Percentiles rank a stretch among this genome's conserved stretches.
Conservation (phyloP, 2,888 invertebrate genomes). For the Zootermopsis nevadensis region DNA sequence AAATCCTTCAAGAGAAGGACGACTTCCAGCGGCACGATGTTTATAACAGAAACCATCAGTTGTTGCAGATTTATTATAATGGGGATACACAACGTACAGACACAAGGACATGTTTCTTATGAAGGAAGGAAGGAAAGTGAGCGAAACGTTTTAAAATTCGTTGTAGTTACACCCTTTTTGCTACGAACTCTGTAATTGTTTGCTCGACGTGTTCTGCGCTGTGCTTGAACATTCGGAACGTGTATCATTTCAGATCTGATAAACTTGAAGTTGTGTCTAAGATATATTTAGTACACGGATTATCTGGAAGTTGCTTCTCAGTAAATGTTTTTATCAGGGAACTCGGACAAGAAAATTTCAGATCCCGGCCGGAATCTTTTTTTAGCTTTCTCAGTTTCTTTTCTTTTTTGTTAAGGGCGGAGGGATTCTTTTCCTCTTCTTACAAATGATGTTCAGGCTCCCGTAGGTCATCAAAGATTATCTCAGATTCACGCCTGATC, state of each 20-base stretch:
- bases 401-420: not conserved
- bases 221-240: too few species aligned
- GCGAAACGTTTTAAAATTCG: too few species aligned
- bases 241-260: not conserved
- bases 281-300: not conserved
- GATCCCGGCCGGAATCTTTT: conserved; percentile 16
- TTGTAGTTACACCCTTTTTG: too few species aligned
- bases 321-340: not conserved
- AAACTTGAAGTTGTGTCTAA: not conserved
- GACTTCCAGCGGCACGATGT: too few species aligned
- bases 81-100: too few species aligned
- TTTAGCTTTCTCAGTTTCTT: not conserved
- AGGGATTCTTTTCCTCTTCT: not conserved
- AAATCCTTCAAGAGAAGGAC: too few species aligned
- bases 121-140: too few species aligned
- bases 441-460: conserved; percentile 32
- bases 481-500: conserved; percentile 34
- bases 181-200: too few species aligned
- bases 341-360: not conserved
- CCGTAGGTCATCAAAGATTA: conserved; percentile 42
- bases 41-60: too few species aligned
- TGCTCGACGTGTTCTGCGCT: too few species aligned
- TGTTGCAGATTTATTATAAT: too few species aligned
- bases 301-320: not conserved
- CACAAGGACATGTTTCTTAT: too few species aligned